Base-by-base conservation (phyloP, 2,113 vertebrate genomes). In the Myotis lucifugus region DNA sequence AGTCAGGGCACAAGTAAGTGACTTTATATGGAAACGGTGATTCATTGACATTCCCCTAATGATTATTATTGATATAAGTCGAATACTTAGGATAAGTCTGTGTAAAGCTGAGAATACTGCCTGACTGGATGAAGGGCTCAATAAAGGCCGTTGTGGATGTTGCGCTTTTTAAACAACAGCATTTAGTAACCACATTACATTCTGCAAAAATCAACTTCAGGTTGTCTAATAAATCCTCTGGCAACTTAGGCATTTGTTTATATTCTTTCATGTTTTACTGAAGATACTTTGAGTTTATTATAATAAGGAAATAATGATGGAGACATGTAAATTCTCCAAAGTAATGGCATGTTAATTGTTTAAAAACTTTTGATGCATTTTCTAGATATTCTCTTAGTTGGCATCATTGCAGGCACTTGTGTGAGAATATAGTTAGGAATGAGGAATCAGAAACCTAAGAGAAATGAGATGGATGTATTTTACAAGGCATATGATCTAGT, bases 1-100 rank as follows among this genome's bases (percentile, higher is more conserved):
- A 99, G 94, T 99, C 99, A 64, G 99, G 99, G 95, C 99, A 99
- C 98, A 99, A 99, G 99, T 99, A 99, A 97, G 99, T 93, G 90
- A 70, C 18, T n/a, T 54, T 25, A 0, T n/a, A 0, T 50, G 61
- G 66, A 56, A 66, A 37, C 12, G 3, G 56, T 10, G 3, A 66
- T 25, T 70, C 29, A 18, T 5, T 72, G 50, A 3, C 12, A 4
- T 76, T 46, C 10, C 6, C n/a, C 21, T 78, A 29, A 23, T n/a
- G 17, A 54, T 87, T 56, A 27, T 37, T 37, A 17, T 23, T 15
- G 25, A 29, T 17, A 34, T 56, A 27, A 29, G 50, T 76, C 0
- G 29, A 67, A 34, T 48, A 42, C 12, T 15, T 56, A 14, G n/a
- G 32, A 8, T 25, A 34, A 13, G 25, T 87, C 32, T 79, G 18